Conservation (phyloP, 2,113 vertebrate species). For the Eudorcas thomsonii region DNA sequence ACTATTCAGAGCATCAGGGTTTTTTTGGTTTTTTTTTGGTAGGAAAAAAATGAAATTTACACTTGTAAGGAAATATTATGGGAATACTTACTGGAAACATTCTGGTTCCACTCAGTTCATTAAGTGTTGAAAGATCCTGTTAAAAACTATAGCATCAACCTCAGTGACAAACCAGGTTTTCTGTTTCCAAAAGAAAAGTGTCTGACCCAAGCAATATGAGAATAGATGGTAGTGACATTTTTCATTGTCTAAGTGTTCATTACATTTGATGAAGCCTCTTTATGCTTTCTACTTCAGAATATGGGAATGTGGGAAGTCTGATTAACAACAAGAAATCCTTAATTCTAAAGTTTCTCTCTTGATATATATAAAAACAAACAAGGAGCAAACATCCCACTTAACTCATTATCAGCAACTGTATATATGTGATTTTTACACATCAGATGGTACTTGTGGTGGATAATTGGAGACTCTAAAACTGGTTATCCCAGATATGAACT, state of each 20-base stretch:
- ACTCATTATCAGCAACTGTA: background rate
- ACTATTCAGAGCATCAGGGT: background rate
- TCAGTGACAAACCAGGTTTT: background rate
- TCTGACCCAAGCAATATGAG: background rate
- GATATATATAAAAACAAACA: background rate
- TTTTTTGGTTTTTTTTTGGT: background rate
- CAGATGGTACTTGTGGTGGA: background rate
- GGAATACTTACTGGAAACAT: background rate
- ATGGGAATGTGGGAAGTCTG: background rate
- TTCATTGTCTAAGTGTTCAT: background rate
- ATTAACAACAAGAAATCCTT: background rate
- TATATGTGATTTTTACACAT: background rate
- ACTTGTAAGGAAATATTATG: background rate
- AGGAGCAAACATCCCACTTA: background rate
- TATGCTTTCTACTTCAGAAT: background rate
- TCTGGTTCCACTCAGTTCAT: background rate
- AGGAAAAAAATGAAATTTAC: background rate
- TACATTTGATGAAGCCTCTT: background rate
- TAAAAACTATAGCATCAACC: background rate
- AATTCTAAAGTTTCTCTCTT: constrained; percentile 13
- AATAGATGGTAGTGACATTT: background rate
- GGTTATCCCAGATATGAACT: background rate
- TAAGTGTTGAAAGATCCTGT: background rate
- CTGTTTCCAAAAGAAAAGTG: background rate
- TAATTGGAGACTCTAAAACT: background rate